Conservation (phyloP, 2,113 vertebrate species). For the Bothrops jararaca region DNA sequence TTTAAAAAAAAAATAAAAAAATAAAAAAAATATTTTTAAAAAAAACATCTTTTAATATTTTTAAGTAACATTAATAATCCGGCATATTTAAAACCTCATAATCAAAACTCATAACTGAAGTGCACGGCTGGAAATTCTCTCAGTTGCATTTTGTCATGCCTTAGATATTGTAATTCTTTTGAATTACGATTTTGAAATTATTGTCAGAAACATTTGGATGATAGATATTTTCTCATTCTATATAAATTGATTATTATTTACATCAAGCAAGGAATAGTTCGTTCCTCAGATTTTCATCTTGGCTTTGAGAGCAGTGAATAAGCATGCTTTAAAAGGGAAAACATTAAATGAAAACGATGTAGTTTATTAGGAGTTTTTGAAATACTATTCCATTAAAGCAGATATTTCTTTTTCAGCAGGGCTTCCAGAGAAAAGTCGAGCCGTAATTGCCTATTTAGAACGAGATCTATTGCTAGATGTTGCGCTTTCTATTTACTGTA, state of each 20-base stretch:
- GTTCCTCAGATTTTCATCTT: background rate
- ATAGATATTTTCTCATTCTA: background rate
- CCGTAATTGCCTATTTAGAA: background rate
- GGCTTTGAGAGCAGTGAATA: background rate
- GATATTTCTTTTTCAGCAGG: background rate
- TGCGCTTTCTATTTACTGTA: background rate
- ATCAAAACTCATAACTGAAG: background rate
- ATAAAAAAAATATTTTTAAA: no score
- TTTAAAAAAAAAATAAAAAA: no score
- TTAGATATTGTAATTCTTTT: background rate
- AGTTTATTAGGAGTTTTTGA: background rate
- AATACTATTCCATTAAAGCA: background rate
- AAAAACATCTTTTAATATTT: no score
- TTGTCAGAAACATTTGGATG: background rate
- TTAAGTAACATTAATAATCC: background rate
- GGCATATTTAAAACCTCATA: background rate
- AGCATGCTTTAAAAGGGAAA: background rate
- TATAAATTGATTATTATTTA: background rate
- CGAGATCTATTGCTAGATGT: background rate
- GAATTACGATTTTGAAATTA: background rate
- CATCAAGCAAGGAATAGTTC: background rate
- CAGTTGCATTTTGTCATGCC: background rate
- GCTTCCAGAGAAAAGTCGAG: background rate
- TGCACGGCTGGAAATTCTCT: background rate
- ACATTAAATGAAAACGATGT: background rate